Base-by-base conservation (phyloP, 2,888 invertebrate species). In the Formica aserva region DNA sequence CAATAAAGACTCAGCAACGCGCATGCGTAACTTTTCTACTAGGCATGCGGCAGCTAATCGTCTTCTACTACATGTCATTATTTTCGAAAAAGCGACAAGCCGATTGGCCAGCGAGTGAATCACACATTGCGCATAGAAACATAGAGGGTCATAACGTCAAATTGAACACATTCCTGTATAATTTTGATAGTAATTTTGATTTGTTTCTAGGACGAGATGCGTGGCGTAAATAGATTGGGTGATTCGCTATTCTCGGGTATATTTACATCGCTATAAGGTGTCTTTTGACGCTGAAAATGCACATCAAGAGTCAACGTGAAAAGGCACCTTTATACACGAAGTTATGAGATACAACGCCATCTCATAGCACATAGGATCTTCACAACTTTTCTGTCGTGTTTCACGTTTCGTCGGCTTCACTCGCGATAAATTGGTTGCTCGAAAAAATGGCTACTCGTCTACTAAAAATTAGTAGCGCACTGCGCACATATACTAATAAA, bases 401-500 rank as follows among this genome's bases (percentile, higher is more conserved):
- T 9, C 38, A 11, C 22, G 62, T 45, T 22, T 62, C n/a, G 29
- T 45, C n/a, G 32, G 52, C n/a, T 41, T 60, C 9, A 32, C 15
- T 29, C 57, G 18, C 32, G 32, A 32, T 6, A 32, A 32, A 77
- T 26, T 45, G 72, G 45, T 71, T 8, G n/a, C 48, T 8, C 52
- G 71, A 66, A 89, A 89, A 94, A 94, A 95, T 95, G 95, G 95
- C 95, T 93, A 94, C 95, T 86, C 94, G 94, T 92, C 89, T 95
- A 89, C 89, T 95, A 83, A 94, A 90, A 91, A 90, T 95, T 83
- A 93, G 94, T 77, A 91, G 93, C 82, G 92, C 93, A 41, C 88
- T 95, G 87, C 93, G 94, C 86, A 93, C 91, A 83, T 93, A 93
- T 90, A 90, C 93, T 3, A 91, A 94, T 83, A 94, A 93, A 89